Conservation (phyloP, 2,888 invertebrate genomes). For the Branchipolynoe longqiensis region DNA sequence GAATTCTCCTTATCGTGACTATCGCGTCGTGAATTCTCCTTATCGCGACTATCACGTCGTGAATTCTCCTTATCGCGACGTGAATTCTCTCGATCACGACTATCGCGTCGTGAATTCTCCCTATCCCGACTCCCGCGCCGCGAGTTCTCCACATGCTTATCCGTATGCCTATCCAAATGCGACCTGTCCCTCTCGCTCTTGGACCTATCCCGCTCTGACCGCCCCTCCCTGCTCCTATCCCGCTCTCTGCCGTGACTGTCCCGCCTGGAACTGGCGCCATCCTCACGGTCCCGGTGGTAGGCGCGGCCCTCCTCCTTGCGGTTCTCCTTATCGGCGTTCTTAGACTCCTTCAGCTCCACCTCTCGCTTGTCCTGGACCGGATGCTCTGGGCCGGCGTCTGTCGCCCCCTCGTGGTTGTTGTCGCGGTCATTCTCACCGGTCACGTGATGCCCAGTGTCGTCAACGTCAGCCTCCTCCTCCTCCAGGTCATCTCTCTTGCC, state of each 20-base stretch:
- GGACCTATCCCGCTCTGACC: slow-evolving; percentile 45
- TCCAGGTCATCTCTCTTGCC: slow-evolving; percentile 28
- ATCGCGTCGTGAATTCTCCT: neutral
- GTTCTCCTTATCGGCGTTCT: slow-evolving; percentile 47
- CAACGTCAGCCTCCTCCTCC: slow-evolving; percentile 43
- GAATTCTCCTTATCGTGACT: neutral
- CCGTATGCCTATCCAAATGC: slow-evolving; percentile 43
- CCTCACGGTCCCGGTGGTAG: neutral
- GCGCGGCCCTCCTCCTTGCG: slow-evolving; percentile 11
- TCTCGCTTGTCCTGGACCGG: slow-evolving; percentile 51
- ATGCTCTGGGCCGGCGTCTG: neutral
- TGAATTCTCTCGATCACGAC: neutral
- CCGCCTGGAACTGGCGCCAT: neutral
- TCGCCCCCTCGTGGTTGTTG: too few species aligned
- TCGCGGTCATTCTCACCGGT: neutral
- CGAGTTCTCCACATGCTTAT: slow-evolving; percentile 7
- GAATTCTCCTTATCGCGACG: neutral
- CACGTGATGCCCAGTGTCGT: slow-evolving; percentile 25
- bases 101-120: neutral
- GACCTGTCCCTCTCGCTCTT: slow-evolving; percentile 51
- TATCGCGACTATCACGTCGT: too few species aligned
- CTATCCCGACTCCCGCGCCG: neutral
- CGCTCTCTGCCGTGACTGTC: slow-evolving; percentile 34
- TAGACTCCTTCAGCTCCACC: slow-evolving; percentile 48
- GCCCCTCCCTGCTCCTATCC: slow-evolving; percentile 50